Percentiles rank a stretch among this genome's conserved stretches.
Evolutionary conservation across 2,113 vertebrate species (phyloP).

Genomic region (Picathartes gymnocephalus): DNA sequence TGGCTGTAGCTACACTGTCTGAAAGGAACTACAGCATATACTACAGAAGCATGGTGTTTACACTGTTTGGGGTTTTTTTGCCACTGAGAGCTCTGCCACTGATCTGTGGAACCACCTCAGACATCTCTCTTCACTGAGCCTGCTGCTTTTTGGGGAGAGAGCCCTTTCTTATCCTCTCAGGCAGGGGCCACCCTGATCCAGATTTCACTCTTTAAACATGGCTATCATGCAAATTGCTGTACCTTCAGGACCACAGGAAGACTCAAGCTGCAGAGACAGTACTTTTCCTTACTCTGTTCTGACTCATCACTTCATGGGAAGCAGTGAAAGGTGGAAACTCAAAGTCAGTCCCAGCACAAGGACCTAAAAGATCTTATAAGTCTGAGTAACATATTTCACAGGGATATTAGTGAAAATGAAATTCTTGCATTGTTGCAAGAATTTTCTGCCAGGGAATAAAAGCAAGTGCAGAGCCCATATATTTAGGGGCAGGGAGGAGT

Average conservation of each 20-base stretch:
- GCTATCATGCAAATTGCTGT: not conserved
- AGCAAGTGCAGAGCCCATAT: not conserved
- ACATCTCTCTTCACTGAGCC: not conserved
- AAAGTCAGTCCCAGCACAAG: not conserved
- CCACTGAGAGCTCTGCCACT: not conserved
- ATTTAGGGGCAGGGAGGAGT: not conserved
- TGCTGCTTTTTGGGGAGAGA: not conserved
- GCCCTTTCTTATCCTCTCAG: not conserved
- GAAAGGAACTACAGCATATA: not conserved
- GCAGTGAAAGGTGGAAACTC: not conserved
- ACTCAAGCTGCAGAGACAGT: not conserved
- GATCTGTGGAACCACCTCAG: not conserved
- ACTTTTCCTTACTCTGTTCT: not conserved
- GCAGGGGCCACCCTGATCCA: not conserved
- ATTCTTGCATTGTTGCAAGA: not conserved
- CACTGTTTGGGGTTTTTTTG: not conserved
- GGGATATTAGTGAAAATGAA: not conserved
- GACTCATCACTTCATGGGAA: not conserved
- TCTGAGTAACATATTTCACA: not conserved
- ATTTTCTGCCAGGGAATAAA: not conserved
- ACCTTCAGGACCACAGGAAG: not conserved
- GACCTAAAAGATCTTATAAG: slow-evolving; percentile 14
- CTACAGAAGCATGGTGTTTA: not conserved
- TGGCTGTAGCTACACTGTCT: not conserved
- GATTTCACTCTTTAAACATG: not conserved